These are phyloP conservation scores for Onychomys torridus DNA, from an alignment of 2,797 vertebrate species.

Conservation along the genomic window DNA sequence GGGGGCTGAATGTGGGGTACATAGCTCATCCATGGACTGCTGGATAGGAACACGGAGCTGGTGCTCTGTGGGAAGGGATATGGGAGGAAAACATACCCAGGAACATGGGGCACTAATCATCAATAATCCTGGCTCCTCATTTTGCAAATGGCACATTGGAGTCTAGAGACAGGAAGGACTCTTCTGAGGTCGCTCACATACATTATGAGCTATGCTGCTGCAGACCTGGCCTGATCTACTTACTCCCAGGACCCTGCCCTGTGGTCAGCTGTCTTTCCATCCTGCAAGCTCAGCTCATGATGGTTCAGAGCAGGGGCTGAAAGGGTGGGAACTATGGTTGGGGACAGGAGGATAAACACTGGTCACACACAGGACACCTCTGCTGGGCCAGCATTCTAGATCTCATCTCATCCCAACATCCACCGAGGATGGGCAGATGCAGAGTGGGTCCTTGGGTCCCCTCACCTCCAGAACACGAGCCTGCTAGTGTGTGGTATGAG, in stretches of 20 bases:
- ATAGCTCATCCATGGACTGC: neutral
- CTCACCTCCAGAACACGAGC: neutral
- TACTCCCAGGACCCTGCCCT: neutral
- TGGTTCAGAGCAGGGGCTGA: neutral
- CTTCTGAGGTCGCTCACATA: neutral
- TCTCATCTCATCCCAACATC: neutral
- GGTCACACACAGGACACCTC: fast-evolving
- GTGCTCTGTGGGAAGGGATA: too few species aligned
- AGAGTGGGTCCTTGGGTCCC: neutral
- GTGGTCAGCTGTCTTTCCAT: neutral
- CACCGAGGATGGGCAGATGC: neutral
- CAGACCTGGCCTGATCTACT: too few species aligned
- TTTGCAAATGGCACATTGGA: neutral
- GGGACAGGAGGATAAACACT: neutral
- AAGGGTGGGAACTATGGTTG: neutral
- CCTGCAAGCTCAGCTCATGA: neutral
- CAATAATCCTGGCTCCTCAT: neutral
- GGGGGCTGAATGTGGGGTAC: fast-evolving
- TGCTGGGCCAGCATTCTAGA: too few species aligned
- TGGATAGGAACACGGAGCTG: neutral
- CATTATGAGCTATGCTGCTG: neutral
- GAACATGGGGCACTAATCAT: too few species aligned
- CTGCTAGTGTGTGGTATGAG: neutral
- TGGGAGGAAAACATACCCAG: neutral
- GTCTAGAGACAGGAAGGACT: neutral